Evolutionary conservation across 2,113 vertebrate species (phyloP).

Genomic region (Carettochelys insculpta): DNA sequence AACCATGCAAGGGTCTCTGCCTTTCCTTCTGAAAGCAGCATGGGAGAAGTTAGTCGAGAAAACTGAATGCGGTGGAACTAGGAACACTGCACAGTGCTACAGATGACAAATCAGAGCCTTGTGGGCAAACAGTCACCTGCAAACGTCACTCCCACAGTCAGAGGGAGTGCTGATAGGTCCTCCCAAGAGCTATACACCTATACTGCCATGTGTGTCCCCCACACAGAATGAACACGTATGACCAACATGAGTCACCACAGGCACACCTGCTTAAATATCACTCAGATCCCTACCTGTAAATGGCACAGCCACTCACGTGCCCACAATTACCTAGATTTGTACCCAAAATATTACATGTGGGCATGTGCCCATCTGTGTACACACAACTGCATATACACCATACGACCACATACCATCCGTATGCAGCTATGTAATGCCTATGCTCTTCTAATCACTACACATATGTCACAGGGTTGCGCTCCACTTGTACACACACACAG

Average conservation of each 20-base stretch:
- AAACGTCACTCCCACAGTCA: fast-evolving
- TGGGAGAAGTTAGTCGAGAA: background rate
- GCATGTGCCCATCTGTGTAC: fast-evolving
- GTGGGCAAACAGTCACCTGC: fast-evolving
- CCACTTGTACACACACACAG: fast-evolving
- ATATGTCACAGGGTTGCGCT: background rate
- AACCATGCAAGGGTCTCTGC: background rate
- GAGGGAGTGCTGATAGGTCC: background rate
- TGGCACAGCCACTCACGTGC: background rate
- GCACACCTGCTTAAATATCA: background rate
- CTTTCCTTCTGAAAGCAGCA: fast-evolving
- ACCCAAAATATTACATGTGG: fast-evolving
- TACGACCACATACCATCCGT: background rate
- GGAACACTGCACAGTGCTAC: background rate
- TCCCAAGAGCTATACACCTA: background rate
- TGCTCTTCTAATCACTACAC: background rate
- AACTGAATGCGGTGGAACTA: background rate
- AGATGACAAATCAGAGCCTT: fast-evolving
- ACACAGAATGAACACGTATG: background rate
- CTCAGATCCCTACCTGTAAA: background rate
- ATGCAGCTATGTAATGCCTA: background rate
- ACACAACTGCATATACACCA: fast-evolving
- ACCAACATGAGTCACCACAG: fast-evolving
- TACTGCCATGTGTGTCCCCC: fast-evolving
- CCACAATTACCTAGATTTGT: background rate